These are phyloP conservation scores for Tricholaema leucomelas DNA, from an alignment of 2,113 vertebrate species.

Conservation along the genomic window DNA sequence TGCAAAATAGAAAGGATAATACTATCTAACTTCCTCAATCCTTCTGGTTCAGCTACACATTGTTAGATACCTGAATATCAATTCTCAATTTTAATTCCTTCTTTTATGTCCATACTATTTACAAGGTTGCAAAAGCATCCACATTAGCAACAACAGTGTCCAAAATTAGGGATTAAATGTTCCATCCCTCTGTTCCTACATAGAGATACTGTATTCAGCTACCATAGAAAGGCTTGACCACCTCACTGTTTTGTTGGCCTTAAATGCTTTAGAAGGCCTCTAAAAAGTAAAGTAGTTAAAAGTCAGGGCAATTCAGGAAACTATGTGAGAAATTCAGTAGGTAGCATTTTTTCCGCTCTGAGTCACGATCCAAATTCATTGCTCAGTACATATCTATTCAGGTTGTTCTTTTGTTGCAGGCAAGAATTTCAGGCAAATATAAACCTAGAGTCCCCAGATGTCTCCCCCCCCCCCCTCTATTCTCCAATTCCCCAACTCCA, in stretches of 20 bases:
- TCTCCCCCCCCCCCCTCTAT: too few relatives aligned
- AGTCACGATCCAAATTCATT: neutral
- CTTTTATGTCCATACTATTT: neutral
- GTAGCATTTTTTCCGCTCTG: neutral
- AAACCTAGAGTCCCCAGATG: neutral
- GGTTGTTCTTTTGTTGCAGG: neutral
- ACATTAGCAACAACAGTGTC: neutral
- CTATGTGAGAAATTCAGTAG: neutral
- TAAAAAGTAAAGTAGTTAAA: neutral
- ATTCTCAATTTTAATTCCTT: neutral
- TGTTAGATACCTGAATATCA: neutral
- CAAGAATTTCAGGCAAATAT: neutral
- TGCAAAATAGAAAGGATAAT: slow-evolving; percentile 33
- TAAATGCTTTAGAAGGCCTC: neutral
- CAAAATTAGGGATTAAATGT: neutral
- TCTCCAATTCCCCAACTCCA: neutral
- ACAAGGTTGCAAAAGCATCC: neutral
- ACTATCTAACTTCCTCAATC: neutral
- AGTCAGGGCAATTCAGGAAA: neutral
- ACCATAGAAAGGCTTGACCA: neutral
- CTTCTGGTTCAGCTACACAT: neutral
- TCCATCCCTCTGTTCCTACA: neutral
- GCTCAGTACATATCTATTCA: neutral
- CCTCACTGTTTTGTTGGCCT: neutral
- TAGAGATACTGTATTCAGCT: neutral